Base-by-base conservation (phyloP, 2,113 vertebrate genomes). In the Muntiacus reevesi region DNA sequence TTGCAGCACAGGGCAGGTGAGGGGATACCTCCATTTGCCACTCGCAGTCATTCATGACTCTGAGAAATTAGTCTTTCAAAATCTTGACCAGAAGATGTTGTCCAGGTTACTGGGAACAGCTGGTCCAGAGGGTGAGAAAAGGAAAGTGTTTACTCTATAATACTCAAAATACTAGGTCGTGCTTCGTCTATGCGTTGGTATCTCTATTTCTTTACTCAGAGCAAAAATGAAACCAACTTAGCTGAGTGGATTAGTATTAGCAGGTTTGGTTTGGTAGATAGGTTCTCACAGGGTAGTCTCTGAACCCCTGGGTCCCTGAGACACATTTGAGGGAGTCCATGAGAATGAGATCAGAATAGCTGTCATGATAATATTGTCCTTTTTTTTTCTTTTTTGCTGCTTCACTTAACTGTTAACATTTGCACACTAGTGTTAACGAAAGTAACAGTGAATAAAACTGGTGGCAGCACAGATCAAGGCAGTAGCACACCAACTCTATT, bases 41-140 rank as follows among this genome's bases (percentile, higher is more conserved):
- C 27, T 12, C 13, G 45, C 13, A 45, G 33, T n/a, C 71, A 93
- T 94, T 98, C 94, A 93, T 97, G 89, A 95, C 83, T 97, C 97
- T 94, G 98, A 91, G 92, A 98, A 97, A 81, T 97, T 83, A 96
- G 89, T 76, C 95, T 98, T 98, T 97, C 91, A 98, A 84, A 97
- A 96, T 95, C 74, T 95, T 95, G 87, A 95, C 96, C 3, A 14
- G 94, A 98, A 98, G 97, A 91, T 88, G 60, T 97, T 98, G 92
- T 95, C 94, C 86, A 45, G 83, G 93, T 97, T 97, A 55, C 91
- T 98, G 97, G 98, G 47, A 98, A 97, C 88, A 98, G 93, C 95
- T 97, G 94, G 91, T 96, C 94, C 85, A 96, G 83, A 97, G 93
- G 95, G 95, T 90, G 84, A 97, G 97, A 95, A 97, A 62, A 97